Percentiles rank a stretch among this genome's conserved stretches.
Evolutionary conservation across 2,888 invertebrate species (phyloP).

Genomic region (Agonum fuliginosum): DNA sequence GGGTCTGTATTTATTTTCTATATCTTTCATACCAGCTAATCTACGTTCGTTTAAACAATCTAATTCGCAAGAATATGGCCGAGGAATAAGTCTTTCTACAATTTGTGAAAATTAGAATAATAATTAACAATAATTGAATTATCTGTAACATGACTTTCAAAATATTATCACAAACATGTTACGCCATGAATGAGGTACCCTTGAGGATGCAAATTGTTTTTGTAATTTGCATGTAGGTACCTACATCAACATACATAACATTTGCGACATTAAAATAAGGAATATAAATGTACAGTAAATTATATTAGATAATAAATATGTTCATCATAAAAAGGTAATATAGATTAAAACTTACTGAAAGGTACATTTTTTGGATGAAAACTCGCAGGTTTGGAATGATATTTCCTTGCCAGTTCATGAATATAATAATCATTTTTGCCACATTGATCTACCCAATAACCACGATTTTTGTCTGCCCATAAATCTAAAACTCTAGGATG

Average conservation of each 20-base stretch:
- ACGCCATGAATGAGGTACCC: background rate
- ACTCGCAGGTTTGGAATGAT: constrained; percentile 64
- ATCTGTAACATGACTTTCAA: constrained; percentile 4
- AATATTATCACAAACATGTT: constrained; percentile 16
- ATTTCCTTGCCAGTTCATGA: constrained; percentile 73
- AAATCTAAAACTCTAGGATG: constrained; percentile 70
- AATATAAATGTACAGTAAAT: too few relatives aligned
- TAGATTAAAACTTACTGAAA: constrained; percentile 67
- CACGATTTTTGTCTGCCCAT: constrained; percentile 74
- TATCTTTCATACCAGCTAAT: constrained; percentile 67
- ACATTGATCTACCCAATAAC: constrained; percentile 76
- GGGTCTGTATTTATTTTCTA: constrained; percentile 64
- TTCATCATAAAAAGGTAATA: background rate
- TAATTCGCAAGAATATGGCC: constrained; percentile 76
- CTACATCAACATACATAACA: constrained; percentile 13
- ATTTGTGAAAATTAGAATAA: background rate
- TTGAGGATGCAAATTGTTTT: background rate
- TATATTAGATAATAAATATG: background rate
- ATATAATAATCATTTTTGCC: constrained; percentile 75
- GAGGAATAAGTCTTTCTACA: constrained; percentile 73
- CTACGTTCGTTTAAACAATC: constrained; percentile 74
- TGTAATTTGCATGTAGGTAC: constrained; percentile 6
- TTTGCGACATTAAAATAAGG: constrained; percentile 67
- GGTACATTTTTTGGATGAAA: constrained; percentile 68
- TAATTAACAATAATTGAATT: background rate